These are phyloP conservation scores for Perdita meconis DNA, from an alignment of 2,888 invertebrate species.

Conservation along the genomic window DNA sequence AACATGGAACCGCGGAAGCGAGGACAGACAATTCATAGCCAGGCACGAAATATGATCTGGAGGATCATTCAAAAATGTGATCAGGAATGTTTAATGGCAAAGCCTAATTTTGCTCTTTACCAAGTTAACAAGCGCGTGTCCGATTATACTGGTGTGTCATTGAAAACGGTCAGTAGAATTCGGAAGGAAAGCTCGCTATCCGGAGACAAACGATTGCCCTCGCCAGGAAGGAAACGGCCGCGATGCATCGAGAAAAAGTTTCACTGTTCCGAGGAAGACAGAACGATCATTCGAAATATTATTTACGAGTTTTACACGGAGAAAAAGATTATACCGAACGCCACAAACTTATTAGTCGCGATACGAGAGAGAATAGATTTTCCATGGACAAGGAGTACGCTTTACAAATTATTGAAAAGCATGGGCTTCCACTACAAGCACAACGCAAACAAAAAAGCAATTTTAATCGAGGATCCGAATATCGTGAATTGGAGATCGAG, in stretches of 20 bases:
- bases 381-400: no score
- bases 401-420: no score
- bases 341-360: neutral
- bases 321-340: neutral
- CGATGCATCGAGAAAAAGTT: neutral
- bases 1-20: neutral
- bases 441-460: no score
- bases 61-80: constrained; percentile 1
- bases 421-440: no score
- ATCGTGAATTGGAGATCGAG: no score
- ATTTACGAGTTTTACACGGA: neutral
- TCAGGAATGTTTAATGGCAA: neutral
- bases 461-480: no score
- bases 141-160: neutral
- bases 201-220: neutral
- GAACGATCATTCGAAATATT: neutral
- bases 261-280: neutral
- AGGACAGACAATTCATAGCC: constrained; percentile 2
- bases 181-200: neutral
- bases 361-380: constrained; percentile 1
- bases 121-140: neutral
- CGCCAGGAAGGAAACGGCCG: neutral
- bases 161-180: neutral
- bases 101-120: neutral
- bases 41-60: neutral